Percentiles rank a stretch among this genome's conserved stretches.
Conservation (phyloP, 1,140 invertebrate species). For the Anastrepha obliqua region DNA sequence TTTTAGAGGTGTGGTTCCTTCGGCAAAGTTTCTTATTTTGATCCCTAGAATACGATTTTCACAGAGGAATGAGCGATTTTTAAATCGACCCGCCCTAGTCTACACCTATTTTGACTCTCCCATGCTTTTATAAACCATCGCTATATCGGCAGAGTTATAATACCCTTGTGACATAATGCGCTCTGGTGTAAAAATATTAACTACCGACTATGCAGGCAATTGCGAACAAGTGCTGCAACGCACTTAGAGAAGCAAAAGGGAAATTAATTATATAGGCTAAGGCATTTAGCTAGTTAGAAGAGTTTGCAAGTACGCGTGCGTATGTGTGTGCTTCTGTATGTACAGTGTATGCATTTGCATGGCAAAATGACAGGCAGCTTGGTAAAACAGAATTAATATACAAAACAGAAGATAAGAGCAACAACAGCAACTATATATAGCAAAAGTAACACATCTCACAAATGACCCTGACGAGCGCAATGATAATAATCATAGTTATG, state of each 20-base stretch:
- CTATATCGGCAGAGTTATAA: no score
- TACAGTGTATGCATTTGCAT: not conserved
- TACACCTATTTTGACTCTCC: no score
- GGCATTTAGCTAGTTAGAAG: not conserved
- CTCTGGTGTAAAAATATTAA: no score
- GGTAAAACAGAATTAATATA: no score
- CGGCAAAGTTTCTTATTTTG: no score
- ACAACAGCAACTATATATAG: not conserved
- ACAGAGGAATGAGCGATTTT: no score
- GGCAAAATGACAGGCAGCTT: not conserved
- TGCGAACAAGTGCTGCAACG: not conserved
- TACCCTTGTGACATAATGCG: no score
- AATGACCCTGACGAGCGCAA: slow-evolving; percentile 23
- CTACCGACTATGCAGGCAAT: not conserved
- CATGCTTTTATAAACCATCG: no score
- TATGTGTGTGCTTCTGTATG: not conserved
- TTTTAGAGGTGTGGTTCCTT: no score
- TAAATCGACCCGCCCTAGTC: no score
- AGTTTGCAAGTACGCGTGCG: not conserved
- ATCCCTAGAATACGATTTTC: no score
- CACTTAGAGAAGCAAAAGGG: slow-evolving; percentile 8
- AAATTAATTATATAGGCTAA: not conserved
- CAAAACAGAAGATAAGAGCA: not conserved
- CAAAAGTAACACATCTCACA: slow-evolving; percentile 8
- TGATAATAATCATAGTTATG: slow-evolving; percentile 37